Evolutionary conservation across 2,888 invertebrate species (phyloP), one percentile per base, ranked within the genome.

Genomic region (Anaspis maculata): DNA sequence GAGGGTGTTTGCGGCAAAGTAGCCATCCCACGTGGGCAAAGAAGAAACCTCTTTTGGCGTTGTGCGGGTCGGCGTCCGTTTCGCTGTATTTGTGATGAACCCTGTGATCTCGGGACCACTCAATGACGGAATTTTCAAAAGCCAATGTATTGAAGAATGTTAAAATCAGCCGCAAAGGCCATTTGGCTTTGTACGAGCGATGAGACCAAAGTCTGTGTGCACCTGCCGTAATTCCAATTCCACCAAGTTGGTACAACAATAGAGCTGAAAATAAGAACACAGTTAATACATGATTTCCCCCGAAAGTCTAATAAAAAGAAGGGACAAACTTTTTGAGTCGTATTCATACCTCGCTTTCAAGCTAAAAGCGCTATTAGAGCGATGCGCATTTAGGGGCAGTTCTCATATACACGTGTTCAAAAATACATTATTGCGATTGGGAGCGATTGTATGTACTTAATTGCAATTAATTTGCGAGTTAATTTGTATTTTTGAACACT

Each of bases 1-100:
- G 85, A 0, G 89, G 89, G 60, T 95, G 95, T 62, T 96, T 95
- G 50, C 80, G 77, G 52, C 83, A 83, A 34, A 95, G 67, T 41
- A 96, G 71, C 96, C 96, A 96, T 37, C 96, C 96, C 51, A 95
- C 75, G 64, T 96, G 96, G 0, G 94, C 79, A 69, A 95, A 96
- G 75, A 95, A 95, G 70, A 96, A 92, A 6, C 96, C 96, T 14
- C 92, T 73, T 30, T 69, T 86, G 2, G 91, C 88, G 59, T 92
- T 91, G 62, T 94, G 91, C 0, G 92, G 92, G 67, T 94, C 92
- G 1, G 91, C 92, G 61, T 92, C 82, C 0, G 92, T 94, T 62
- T 94, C 92, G 12, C 85, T 86, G 68, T 81, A 92, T 63, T 92
- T 94, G 71, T 94, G 92, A 62, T 94, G 88, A 57, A 88, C 83